Percentiles rank a stretch among this genome's conserved stretches.
Evolutionary conservation across 2,797 vertebrate genomes (phyloP).

Genomic region (Helarctos malayanus): DNA sequence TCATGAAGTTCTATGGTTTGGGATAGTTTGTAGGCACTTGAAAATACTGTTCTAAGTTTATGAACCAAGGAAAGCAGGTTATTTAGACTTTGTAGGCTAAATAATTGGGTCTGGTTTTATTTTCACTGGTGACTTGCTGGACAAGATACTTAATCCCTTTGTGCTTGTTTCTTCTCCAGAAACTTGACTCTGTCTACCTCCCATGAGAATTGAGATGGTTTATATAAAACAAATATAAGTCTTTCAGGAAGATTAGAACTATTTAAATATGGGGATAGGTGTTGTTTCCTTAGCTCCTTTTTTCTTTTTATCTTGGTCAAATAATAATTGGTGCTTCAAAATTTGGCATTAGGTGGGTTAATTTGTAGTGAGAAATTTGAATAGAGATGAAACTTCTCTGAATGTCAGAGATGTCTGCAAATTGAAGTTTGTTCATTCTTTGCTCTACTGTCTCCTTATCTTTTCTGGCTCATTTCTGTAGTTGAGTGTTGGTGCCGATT

Average conservation of each 20-base stretch:
- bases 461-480: slow-evolving; percentile 55
- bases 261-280: slow-evolving; percentile 55
- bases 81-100: slow-evolving; percentile 73
- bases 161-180: slow-evolving; percentile 79
- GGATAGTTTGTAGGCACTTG: slow-evolving; percentile 64
- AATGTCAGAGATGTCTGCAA: slow-evolving; percentile 27
- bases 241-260: slow-evolving; percentile 66
- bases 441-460: slow-evolving; percentile 8
- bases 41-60: slow-evolving; percentile 69
- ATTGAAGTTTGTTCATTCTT: slow-evolving; percentile 66
- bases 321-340: slow-evolving; percentile 60
- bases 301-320: slow-evolving; percentile 6
- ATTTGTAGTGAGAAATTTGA: slow-evolving; percentile 68
- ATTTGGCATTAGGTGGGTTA: slow-evolving; percentile 50
- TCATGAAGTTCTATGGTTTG: slow-evolving; percentile 46
- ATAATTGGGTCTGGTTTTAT: slow-evolving; percentile 81
- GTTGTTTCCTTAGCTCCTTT: slow-evolving; percentile 14
- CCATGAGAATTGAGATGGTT: slow-evolving; percentile 68
- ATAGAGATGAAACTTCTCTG: slow-evolving; percentile 64
- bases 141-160: slow-evolving; percentile 80
- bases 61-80: slow-evolving; percentile 62
- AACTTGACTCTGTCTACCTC: slow-evolving; percentile 74
- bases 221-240: slow-evolving; percentile 76
- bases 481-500: slow-evolving; percentile 17
- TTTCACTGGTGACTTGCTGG: slow-evolving; percentile 76